Percentiles rank a stretch among this genome's conserved stretches.
Evolutionary conservation across 2,797 vertebrate species (phyloP).

Genomic region (Carduelis carduelis): DNA sequence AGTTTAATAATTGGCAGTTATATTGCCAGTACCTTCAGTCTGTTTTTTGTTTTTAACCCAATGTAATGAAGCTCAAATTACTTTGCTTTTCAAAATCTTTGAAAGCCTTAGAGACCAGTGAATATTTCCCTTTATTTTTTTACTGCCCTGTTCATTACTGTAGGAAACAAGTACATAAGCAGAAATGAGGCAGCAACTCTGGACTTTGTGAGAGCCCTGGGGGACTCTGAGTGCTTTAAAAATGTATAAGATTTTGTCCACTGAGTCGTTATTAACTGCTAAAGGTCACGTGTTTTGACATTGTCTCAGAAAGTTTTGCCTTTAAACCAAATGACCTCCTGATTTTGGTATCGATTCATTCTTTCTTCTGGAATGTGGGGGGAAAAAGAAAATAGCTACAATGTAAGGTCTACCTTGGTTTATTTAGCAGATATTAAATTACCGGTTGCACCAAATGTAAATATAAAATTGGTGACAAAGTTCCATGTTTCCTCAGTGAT

Average conservation of each 20-base stretch:
- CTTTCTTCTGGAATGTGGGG: background rate
- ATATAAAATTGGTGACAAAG: background rate
- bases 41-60: background rate
- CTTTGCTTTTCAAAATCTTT: background rate
- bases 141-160: background rate
- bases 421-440: background rate
- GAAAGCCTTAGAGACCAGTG: background rate
- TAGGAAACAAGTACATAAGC: background rate
- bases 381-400: background rate
- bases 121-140: background rate
- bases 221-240: background rate
- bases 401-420: background rate
- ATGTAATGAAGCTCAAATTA: background rate
- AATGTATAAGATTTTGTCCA: slow-evolving; percentile 4
- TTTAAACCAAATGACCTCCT: background rate
- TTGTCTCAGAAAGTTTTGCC: background rate
- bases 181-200: background rate
- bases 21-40: background rate
- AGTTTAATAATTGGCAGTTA: background rate
- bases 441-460: background rate
- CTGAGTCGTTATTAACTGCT: background rate
- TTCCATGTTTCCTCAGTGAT: background rate
- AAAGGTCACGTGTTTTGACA: background rate
- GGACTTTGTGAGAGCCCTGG: background rate
- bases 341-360: background rate